These are phyloP conservation scores for Cyclina sinensis DNA, from an alignment of 1,140 invertebrate species.

Conservation along the genomic window DNA sequence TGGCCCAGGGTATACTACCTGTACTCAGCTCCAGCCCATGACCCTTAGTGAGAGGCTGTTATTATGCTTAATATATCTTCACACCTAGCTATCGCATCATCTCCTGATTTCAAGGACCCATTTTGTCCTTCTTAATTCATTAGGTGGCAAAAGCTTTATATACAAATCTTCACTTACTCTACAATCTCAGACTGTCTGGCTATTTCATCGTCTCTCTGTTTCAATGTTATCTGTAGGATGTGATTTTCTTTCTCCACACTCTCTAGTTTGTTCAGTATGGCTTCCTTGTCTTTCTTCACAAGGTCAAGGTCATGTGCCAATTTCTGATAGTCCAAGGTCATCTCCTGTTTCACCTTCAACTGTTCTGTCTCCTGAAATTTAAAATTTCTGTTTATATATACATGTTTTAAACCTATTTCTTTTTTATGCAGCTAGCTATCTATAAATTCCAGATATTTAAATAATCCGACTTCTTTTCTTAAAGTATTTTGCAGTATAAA, in stretches of 20 bases:
- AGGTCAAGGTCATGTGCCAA: constrained; percentile 77
- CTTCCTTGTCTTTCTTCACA: constrained; percentile 73
- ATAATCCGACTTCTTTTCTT: no score
- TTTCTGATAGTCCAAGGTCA: constrained; percentile 71
- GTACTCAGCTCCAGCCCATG: no score
- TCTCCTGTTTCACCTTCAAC: constrained; percentile 78
- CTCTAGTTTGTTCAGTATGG: constrained; percentile 74
- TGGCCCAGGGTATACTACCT: no score
- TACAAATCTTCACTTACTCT: constrained; percentile 73
- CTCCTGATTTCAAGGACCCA: no score
- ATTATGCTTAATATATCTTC: no score
- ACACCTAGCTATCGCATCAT: no score
- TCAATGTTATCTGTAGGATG: constrained; percentile 76
- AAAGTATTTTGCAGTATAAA: no score
- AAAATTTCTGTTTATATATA: neutral
- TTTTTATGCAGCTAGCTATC: no score
- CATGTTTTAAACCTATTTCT: neutral
- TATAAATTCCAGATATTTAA: no score
- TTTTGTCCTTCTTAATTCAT: no score
- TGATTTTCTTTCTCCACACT: constrained; percentile 77
- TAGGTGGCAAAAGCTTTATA: no score
- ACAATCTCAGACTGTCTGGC: constrained; percentile 73
- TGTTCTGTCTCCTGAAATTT: constrained; percentile 77
- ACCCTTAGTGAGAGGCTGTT: no score
- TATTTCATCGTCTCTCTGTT: constrained; percentile 79